A percentile compares a stretch with the other conserved stretches of the same genome.
Conservation (phyloP, 2,888 invertebrate genomes). For the Linyphia triangularis region DNA sequence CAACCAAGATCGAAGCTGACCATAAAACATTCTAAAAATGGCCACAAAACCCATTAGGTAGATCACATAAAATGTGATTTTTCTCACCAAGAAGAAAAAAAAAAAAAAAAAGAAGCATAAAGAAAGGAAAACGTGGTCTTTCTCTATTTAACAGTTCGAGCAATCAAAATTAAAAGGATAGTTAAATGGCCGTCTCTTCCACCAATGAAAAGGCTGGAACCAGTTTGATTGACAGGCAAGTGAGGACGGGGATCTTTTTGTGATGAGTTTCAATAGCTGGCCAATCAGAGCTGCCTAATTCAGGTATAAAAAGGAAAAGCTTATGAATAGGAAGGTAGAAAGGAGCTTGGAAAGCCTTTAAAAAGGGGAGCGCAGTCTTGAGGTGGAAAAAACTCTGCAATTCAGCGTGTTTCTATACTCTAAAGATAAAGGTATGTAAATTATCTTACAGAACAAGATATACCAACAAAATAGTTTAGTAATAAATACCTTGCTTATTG, state of each 20-base stretch:
- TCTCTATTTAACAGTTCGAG: neutral
- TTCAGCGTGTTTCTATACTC: constrained; percentile 52
- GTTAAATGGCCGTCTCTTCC: constrained; percentile 4
- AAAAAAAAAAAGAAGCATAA: neutral
- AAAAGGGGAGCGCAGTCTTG: constrained; percentile 55
- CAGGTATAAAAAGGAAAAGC: constrained; percentile 35
- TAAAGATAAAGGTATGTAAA: constrained; percentile 52
- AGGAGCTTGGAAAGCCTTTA: constrained; percentile 54
- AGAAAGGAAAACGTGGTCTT: constrained; percentile 8
- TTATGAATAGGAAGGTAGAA: neutral
- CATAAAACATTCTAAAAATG: constrained; percentile 23
- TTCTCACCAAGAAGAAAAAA: neutral
- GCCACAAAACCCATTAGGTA: constrained; percentile 32
- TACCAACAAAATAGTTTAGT: no score
- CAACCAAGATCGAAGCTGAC: neutral
- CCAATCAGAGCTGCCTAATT: constrained; percentile 26
- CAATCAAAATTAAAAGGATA: constrained; percentile 45
- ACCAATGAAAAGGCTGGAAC: constrained; percentile 34
- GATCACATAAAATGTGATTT: constrained; percentile 5
- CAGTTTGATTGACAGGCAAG: constrained; percentile 13
- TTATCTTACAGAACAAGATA: neutral
- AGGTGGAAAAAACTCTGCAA: constrained; percentile 53
- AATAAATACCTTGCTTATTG: no score
- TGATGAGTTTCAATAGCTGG: neutral
- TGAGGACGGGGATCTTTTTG: constrained; percentile 40